Evolutionary conservation across 2,797 vertebrate species (phyloP).

Genomic region (Otolemur crassicaudatus): DNA sequence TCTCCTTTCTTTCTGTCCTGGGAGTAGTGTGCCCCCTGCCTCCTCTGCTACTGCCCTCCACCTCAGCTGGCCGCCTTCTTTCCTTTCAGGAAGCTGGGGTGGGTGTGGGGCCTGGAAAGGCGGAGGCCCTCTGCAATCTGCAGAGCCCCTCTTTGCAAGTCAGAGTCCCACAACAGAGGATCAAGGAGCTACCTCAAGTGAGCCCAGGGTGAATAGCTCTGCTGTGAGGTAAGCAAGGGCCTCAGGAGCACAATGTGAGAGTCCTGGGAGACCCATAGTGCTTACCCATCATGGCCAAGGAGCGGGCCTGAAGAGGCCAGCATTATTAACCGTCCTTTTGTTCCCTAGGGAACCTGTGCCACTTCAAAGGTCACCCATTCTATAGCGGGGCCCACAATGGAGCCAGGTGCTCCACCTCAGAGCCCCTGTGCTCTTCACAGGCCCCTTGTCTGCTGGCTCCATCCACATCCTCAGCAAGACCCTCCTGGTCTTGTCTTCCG

Average conservation of each 20-base stretch:
- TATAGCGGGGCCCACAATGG: neutral
- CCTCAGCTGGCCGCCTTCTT: slow-evolving; percentile 22
- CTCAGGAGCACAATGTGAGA: slow-evolving; percentile 25
- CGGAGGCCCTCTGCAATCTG: slow-evolving; percentile 38
- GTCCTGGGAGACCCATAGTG: neutral
- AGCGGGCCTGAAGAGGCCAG: slow-evolving; percentile 42
- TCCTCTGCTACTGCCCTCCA: neutral
- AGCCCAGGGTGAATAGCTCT: slow-evolving; percentile 60
- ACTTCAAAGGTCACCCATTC: slow-evolving; percentile 64
- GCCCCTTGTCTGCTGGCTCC: slow-evolving; percentile 8
- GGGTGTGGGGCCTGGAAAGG: neutral
- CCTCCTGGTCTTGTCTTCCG: slow-evolving; percentile 36
- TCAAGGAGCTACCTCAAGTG: slow-evolving; percentile 59
- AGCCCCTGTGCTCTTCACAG: slow-evolving; percentile 35
- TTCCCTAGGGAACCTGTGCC: slow-evolving; percentile 35
- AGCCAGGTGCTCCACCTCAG: slow-evolving; percentile 27
- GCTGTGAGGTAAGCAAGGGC: slow-evolving; percentile 48
- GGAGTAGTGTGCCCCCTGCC: neutral
- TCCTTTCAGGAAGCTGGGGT: neutral
- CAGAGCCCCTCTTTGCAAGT: slow-evolving; percentile 40
- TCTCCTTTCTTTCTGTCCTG: slow-evolving; percentile 53
- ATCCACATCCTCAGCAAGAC: neutral
- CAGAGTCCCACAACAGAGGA: slow-evolving; percentile 53
- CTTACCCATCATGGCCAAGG: slow-evolving; percentile 27
- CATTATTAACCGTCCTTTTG: slow-evolving; percentile 62